Evolutionary conservation across 2,113 vertebrate genomes (phyloP), one percentile per base, ranked within the genome.

Genomic region (Leucosticte australis): DNA sequence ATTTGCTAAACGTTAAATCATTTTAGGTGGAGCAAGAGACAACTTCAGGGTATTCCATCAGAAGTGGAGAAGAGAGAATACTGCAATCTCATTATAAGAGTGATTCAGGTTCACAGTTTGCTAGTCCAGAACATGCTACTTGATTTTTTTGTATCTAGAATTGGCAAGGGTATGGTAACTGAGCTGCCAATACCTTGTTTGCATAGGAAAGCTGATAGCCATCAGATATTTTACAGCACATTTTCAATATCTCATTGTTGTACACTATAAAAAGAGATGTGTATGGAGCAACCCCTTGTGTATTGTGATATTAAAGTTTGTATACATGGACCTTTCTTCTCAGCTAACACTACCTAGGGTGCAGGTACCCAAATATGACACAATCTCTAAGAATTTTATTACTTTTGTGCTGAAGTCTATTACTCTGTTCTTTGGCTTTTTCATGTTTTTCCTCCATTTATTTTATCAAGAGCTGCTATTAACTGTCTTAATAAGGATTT

Each of bases 1-100:
- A 42, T 83, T 86, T 85, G 64, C 87, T 96, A 73, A 90, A 73
- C 7, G 6, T 87, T 73, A 76, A 46, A 55, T 5, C 0, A 70
- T 67, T 95, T 77, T 63, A 50, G 37, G 27, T 16, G 46, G 28
- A 70, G 47, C 11, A 74, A 47, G 53, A 68, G 55, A 59, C 69
- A 77, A 35, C 95, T 92, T 87, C 39, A 46, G 73, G 49, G 17
- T 57, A 64, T 81, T 15, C 21, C 22, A 52, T 83, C 33, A 35
- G 33, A 76, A 83, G 13, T 31, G 50, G 83, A 93, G 91, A 92
- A 93, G 83, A 91, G 59, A 81, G 56, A 64, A 74, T 70, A 41
- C 17, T 65, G 5, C 17, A 73, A 8, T 79, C 20, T 87, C 70
- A 42, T 4, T 15, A 12, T 28, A 26, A 39, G 3, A 69, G 27